Evolutionary conservation across 2,797 vertebrate genomes (phyloP), one percentile per base, ranked within the genome.

Genomic region (Tapirus indicus): DNA sequence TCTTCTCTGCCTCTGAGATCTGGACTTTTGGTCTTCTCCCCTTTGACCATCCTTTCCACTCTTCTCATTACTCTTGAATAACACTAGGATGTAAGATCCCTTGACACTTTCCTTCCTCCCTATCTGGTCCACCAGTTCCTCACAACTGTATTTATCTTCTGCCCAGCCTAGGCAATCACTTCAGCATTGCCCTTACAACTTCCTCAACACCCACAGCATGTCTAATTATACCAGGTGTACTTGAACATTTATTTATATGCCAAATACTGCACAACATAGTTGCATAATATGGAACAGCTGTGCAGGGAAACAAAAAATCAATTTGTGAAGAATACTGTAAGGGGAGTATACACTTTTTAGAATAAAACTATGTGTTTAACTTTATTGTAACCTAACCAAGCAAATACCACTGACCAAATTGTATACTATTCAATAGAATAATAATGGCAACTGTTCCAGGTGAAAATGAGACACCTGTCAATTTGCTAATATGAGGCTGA

Each of bases 251-350:
- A 93, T 84, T 86, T 94, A 86, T 74, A 89, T 83, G 88, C 58
- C 77, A 91, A 83, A 96, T 23, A 49, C 72, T 86, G 83, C 32
- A 79, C 29, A 79, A 78, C 72, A 91, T 32, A 74, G 27, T 72
- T 95, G 32, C 16, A 83, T 64, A 94, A 96, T 88, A 38, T 25
- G 96, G 78, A 90, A 93, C 68, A 93, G 68, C n/a, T 97, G 75
- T 86, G 87, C 47, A 97, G 23, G 80, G 87, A 96, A 94, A 75
- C n/a, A 88, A 93, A 97, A 86, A 72, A 85, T 96, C 56, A 94
- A 85, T 41, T 94, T 95, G 52, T 91, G 82, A 94, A 77, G 56
- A 82, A 96, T 95, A 62, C 35, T 79, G 71, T 90, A 93, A 97
- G 96, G 75, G 87, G 38, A 96, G 35, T 1, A 0, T 79, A 82